Conservation (phyloP, 35 echinoderm and acorn worm species). For the Nesometra sesokonis region DNA sequence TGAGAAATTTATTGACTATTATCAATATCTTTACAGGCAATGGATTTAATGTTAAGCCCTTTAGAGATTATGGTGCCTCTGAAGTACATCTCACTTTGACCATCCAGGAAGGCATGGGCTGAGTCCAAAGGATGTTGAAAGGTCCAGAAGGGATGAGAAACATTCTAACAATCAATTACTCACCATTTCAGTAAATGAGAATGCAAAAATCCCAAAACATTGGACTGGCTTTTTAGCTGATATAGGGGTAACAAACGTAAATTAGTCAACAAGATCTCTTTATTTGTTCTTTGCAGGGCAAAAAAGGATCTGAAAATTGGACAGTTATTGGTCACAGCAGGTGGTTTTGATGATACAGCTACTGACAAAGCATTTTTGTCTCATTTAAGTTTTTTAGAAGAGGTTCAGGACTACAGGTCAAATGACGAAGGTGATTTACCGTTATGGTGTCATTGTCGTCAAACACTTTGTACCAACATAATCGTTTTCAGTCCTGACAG, state of each 20-base stretch:
- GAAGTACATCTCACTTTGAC: slow-evolving; percentile 31
- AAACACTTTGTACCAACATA: neutral
- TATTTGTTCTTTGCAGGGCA: neutral
- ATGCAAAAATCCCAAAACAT: neutral
- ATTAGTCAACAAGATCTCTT: neutral
- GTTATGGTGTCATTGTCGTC: slow-evolving; percentile 18
- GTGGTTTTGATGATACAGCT: slow-evolving; percentile 19
- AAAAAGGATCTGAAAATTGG: neutral
- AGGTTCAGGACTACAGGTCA: neutral
- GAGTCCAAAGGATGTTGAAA: slow-evolving; percentile 22
- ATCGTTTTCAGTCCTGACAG: slow-evolving; percentile 42
- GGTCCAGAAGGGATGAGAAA: slow-evolving; percentile 12
- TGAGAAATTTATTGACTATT: neutral
- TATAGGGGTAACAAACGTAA: neutral
- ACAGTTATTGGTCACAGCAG: slow-evolving; percentile 7
- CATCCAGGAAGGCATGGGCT: slow-evolving; percentile 19
- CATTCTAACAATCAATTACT: neutral
- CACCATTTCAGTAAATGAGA: neutral
- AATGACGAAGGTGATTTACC: slow-evolving; percentile 28
- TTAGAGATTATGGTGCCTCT: neutral
- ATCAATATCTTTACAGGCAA: slow-evolving; percentile 4
- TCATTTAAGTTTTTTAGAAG: neutral
- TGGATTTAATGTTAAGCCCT: neutral
- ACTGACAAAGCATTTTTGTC: slow-evolving; percentile 13
- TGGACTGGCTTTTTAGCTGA: slow-evolving; percentile 3